A percentile compares a stretch with the other conserved stretches of the same genome.
Conservation (phyloP, 2,888 invertebrate species). For the Trichogramma evanescens region DNA sequence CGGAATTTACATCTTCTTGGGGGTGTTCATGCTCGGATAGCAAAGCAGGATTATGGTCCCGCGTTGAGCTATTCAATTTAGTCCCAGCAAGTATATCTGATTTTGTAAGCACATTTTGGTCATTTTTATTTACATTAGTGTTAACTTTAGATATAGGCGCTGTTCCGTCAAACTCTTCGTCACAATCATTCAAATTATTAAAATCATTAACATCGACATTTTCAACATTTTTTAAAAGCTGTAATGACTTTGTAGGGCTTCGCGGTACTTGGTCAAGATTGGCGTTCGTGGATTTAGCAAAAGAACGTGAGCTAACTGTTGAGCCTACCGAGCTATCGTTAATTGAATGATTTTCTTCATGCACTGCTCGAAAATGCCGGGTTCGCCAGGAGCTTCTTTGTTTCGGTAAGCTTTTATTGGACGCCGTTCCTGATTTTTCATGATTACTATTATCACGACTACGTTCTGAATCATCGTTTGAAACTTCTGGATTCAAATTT, state of each 20-base stretch:
- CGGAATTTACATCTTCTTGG: too few species aligned
- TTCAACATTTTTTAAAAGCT: conserved; percentile 2
- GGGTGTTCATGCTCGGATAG: too few species aligned
- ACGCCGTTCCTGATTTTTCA: conserved; percentile 1
- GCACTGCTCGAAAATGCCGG: conserved; percentile 17
- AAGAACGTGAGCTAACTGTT: neutral
- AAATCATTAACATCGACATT: conserved; percentile 18
- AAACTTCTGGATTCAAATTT: conserved; percentile 32
- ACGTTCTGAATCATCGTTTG: conserved; percentile 5
- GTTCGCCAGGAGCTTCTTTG: conserved; percentile 11
- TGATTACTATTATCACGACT: conserved; percentile 8
- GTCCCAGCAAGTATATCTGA: conserved; percentile 26
- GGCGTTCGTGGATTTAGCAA: conserved; percentile 1
- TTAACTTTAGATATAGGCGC: conserved; percentile 29
- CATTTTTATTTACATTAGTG: conserved; percentile 37
- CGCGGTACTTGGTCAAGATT: neutral
- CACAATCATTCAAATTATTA: neutral
- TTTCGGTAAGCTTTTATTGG: conserved; percentile 6
- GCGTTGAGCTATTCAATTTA: conserved; percentile 1
- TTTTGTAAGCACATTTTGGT: conserved; percentile 27
- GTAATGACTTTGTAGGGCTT: too few species aligned
- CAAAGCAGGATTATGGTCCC: too few species aligned
- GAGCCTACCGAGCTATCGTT: conserved; percentile 9
- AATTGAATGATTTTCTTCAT: conserved; percentile 2
- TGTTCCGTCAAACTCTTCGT: conserved; percentile 11